A percentile compares a stretch with the other conserved stretches of the same genome.
phyloP scores from a whole-genome alignment of 1,140 invertebrate genomes.

The Babylonia areolata region DNA sequence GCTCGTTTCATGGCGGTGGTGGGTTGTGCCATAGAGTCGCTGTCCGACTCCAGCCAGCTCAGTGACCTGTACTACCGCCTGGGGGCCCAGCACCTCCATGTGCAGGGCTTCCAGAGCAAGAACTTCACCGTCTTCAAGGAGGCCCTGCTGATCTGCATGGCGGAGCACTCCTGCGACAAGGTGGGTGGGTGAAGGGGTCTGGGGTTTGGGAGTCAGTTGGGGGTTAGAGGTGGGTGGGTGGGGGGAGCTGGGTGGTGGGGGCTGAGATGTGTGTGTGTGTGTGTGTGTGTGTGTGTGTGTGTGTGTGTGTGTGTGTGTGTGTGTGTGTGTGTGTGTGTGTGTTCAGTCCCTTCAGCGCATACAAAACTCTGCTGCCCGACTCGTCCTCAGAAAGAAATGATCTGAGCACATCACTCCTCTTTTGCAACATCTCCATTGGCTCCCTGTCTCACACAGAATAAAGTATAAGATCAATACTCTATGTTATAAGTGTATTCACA shows the following conservation, averaged over 20 bases:
- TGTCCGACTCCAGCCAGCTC: not conserved
- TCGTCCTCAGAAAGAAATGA: too few relatives aligned
- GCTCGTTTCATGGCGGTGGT: not conserved
- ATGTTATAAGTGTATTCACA: too few relatives aligned
- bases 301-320: not conserved
- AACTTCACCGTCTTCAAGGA: constrained; percentile 8
- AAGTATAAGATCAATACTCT: not conserved
- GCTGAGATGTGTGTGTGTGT: not conserved
- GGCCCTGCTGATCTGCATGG: not conserved
- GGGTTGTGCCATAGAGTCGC: not conserved
- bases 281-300: not conserved
- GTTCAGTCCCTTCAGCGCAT: too few relatives aligned
- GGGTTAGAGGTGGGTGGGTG: not conserved
- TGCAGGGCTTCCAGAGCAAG: not conserved
- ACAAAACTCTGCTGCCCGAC: too few relatives aligned
- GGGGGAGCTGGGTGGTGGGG: not conserved
- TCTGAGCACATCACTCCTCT: too few relatives aligned
- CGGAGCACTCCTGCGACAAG: not conserved
- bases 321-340: not conserved
- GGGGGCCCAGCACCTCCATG: not conserved
- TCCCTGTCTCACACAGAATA: too few relatives aligned
- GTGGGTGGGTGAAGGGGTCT: not conserved
- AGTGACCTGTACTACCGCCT: not conserved
- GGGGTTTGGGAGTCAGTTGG: not conserved
- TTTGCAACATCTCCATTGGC: not conserved